Evolutionary conservation across 2,888 invertebrate species (phyloP).

Genomic region (Volucella inflata): DNA sequence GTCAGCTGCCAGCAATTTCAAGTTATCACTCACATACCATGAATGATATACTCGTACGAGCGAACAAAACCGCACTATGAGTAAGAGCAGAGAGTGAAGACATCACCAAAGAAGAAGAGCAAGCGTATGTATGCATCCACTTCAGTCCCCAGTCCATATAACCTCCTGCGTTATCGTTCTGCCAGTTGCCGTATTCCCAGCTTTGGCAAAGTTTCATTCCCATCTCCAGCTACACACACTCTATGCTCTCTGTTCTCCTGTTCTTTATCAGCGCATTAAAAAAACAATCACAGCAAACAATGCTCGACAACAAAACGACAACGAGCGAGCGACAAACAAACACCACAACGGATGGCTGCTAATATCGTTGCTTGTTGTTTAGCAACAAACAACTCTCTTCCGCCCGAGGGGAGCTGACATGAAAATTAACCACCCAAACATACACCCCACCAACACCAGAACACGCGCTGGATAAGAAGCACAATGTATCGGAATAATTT

Average conservation of each 20-base stretch:
- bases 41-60: background rate
- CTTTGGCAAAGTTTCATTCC: background rate
- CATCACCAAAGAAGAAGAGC: constrained; percentile 6
- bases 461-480: background rate
- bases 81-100: background rate
- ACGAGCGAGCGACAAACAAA: constrained; percentile 3
- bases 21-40: background rate
- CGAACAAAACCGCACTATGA: background rate
- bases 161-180: constrained; percentile 19
- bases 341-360: background rate
- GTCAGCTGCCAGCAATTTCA: background rate
- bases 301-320: constrained; percentile 1
- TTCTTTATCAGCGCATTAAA: constrained; percentile 68
- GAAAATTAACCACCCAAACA: constrained; percentile 21
- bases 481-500: background rate
- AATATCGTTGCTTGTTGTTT: background rate
- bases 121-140: background rate
- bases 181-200: constrained; percentile 9
- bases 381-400: constrained; percentile 16
- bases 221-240: constrained; percentile 3
- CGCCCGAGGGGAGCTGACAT: background rate
- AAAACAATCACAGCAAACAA: constrained; percentile 62
- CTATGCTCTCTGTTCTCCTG: constrained; percentile 50
- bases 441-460: background rate
- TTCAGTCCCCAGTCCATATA: constrained; percentile 13